Base-by-base conservation (phyloP, 2,113 vertebrate species). In the Larimichthys crocea region DNA sequence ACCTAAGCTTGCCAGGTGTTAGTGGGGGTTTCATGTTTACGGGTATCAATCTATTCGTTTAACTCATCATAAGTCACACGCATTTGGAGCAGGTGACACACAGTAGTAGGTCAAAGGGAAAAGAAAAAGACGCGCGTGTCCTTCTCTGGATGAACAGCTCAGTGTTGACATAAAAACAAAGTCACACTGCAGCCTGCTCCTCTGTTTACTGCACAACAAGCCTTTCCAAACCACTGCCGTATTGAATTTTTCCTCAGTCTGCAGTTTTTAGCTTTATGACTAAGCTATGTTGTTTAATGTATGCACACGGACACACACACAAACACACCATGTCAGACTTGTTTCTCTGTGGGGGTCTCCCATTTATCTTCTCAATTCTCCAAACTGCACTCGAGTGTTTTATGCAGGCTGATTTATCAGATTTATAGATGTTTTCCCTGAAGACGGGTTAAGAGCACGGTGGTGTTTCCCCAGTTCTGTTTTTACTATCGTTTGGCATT, bases 101-200 rank as follows among this genome's bases (percentile, higher is more conserved):
- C 24, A 42, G 17, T 1, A 61, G 62, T 82, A 44, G 85, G 81
- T 85, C 63, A 87, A 85, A 73, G 64, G 59, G 65, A 20, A 81
- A 48, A 82, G 67, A 80, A 40, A 52, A 57, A n/a, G 15, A 11
- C 0, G 10, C 40, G 10, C 62, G 57, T 78, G 72, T 80, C 61
- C 44, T 80, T 8, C 19, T 31, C 61, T 77, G 74, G 79, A 56
- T 78, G 69, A 89, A 68, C 82, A 87, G 80, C 90, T 88, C 69
- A 15, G 52, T 94, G 94, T 94, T 95, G 92, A 94, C 79, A 92
- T 89, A 52, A 84, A 90, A 94, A 95, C 92, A 95, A 74, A 90
- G 84, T 42, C 86, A 66, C 88, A 85, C 91, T 92, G 85, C 88
- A 74, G 80, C 85, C 59, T 46, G 71, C 74, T 62, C 20, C 82